phyloP scores from a whole-genome alignment of 2,888 invertebrate genomes.

The Ypsolopha sequella region DNA sequence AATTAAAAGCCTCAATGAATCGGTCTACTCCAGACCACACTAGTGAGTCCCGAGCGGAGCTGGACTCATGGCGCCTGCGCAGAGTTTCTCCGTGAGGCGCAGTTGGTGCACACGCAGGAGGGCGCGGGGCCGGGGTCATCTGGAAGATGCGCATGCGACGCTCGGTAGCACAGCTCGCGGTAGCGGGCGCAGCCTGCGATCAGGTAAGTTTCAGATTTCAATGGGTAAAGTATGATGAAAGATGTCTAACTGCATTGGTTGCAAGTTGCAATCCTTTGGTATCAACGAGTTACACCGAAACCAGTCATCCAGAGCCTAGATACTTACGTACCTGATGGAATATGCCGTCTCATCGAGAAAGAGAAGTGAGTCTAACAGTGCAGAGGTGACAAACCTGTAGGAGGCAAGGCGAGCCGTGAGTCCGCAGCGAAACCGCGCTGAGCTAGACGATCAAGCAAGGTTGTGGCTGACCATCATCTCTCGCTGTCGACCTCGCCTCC shows the following conservation, averaged over 20 bases:
- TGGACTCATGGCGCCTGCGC: neutral
- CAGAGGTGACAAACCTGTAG: slow-evolving; percentile 37
- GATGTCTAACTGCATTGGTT: too few species aligned
- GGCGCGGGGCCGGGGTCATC: slow-evolving; percentile 21
- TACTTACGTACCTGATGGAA: too few species aligned
- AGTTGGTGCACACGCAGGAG: slow-evolving; percentile 48
- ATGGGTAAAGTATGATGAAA: too few species aligned
- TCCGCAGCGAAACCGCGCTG: slow-evolving; percentile 61
- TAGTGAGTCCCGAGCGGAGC: too few species aligned
- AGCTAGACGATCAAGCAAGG: slow-evolving; percentile 51
- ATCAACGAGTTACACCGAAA: too few species aligned
- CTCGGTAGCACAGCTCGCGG: slow-evolving; percentile 60
- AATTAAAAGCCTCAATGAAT: too few species aligned
- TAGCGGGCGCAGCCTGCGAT: slow-evolving; percentile 57
- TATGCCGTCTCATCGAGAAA: too few species aligned
- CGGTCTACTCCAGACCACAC: too few species aligned
- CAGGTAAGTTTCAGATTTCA: too few species aligned
- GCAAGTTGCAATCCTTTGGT: too few species aligned
- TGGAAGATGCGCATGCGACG: slow-evolving; percentile 43
- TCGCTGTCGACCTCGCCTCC: slow-evolving; percentile 21
- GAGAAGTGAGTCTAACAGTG: too few species aligned
- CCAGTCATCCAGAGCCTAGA: too few species aligned
- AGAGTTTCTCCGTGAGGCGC: slow-evolving; percentile 27
- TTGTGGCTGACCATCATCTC: slow-evolving; percentile 62
- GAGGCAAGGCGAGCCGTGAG: slow-evolving; percentile 51